Evolutionary conservation across 2,888 invertebrate genomes (phyloP), one percentile per base, ranked within the genome.

Genomic region (Lasioglossum marginatum): DNA sequence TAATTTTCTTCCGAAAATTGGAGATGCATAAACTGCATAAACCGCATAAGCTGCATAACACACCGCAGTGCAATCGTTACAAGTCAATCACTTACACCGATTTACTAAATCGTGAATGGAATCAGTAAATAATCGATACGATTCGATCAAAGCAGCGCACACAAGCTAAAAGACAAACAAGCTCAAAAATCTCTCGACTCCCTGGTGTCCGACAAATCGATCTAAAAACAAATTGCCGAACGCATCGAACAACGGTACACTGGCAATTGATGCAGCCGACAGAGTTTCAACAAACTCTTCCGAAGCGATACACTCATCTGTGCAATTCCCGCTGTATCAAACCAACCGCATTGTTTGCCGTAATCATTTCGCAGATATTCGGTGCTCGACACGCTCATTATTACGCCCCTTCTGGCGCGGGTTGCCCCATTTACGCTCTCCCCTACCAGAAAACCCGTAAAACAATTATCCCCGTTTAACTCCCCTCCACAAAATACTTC

Each of bases 401-500:
- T 37, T 66, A 34, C 66, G 23, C 23, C 66, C 16, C 34, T 23
- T 31, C 16, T 27, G 40, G 14, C 71, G 6, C 43, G 40, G 16
- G 43, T 48, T 31, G 48, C 48, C n/a, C 68, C 48, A 16, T 37
- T 34, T 37, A 57, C 71, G 52, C 52, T 40, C 63, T 23, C 16
- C 31, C 31, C 57, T 48, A 48, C 23, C 19, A 27, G 34, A 79
- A 16, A 14, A 63, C 19, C 12, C n/a, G 6, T 40, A 40, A 52
- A 48, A n/a, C 75, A 71, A 83, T 83, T 81, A 63, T 48, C 45
- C 45, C 43, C 71, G 1, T 72, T 45, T 31, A 31, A 27, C 31
- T 72, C 48, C 37, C 57, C 40, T 27, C 52, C 16, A 5, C 10
- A 4, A 63, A 81, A 52, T 43, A 10, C n/a, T n/a, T 16, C 40